Evolutionary conservation across 1,140 invertebrate genomes (phyloP).

Genomic region (Bombus difficillimus): DNA sequence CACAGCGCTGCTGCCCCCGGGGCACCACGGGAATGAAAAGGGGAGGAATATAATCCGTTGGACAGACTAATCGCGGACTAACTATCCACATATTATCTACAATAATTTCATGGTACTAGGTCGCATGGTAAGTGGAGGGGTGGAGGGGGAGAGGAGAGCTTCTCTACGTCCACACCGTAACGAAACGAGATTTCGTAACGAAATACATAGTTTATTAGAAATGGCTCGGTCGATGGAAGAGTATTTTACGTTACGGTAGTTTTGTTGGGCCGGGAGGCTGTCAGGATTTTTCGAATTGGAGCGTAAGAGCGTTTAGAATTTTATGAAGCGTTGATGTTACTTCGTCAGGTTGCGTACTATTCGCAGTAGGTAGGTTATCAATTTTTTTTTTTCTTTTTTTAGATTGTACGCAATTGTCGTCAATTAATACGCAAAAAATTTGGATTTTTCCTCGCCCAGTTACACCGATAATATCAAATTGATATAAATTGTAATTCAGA

Average conservation of each 20-base stretch:
- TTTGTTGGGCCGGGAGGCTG: too few relatives aligned
- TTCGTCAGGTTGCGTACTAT: too few relatives aligned
- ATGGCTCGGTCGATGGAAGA: neutral
- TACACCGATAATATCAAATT: neutral
- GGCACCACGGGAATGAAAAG: constrained; percentile 72
- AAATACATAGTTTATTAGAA: neutral
- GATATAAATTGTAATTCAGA: neutral
- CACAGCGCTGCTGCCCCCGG: constrained; percentile 75
- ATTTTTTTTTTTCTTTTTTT: too few relatives aligned
- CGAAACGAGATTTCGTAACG: constrained; percentile 2
- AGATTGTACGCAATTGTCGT: too few relatives aligned
- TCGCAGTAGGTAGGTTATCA: too few relatives aligned
- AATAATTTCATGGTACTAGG: constrained; percentile 75
- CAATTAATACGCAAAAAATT: too few relatives aligned
- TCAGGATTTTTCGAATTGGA: too few relatives aligned
- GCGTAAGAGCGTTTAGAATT: too few relatives aligned
- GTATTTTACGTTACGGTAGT: neutral
- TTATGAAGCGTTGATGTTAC: too few relatives aligned
- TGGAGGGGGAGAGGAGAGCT: neutral
- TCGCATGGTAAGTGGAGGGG: neutral
- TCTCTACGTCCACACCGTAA: neutral
- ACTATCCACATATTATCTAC: constrained; percentile 78
- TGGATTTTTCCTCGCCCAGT: fast-evolving
- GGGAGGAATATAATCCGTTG: constrained; percentile 79
- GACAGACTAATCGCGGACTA: constrained; percentile 80